Conservation (phyloP, 1,140 invertebrate genomes). For the Camponotus pennsylvanicus region DNA sequence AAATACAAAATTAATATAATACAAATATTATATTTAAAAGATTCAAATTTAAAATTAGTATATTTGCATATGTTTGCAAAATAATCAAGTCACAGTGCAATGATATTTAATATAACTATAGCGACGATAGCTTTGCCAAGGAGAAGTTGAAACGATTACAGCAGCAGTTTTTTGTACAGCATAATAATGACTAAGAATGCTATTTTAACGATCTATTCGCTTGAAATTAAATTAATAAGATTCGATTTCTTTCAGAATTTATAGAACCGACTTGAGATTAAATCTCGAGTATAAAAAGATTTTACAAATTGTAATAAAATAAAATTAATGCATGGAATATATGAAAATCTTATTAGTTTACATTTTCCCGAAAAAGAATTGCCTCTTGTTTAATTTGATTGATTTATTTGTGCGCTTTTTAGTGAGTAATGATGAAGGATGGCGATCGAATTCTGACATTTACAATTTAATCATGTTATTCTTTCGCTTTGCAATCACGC, state of each 20-base stretch:
- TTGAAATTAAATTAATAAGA: slow-evolving; percentile 35
- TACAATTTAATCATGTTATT: slow-evolving; percentile 2
- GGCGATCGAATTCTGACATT: background rate
- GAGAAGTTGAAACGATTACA: background rate
- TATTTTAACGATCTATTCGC: slow-evolving; percentile 47
- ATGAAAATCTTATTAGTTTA: background rate
- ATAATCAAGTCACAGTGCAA: background rate
- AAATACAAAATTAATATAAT: too few species aligned
- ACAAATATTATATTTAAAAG: background rate
- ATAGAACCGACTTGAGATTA: slow-evolving; percentile 43
- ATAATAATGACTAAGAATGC: slow-evolving; percentile 47
- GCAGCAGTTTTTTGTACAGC: slow-evolving; percentile 1
- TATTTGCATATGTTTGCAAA: background rate
- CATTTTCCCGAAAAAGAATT: background rate
- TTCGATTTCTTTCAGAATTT: slow-evolving; percentile 2
- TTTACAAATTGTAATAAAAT: slow-evolving; percentile 34
- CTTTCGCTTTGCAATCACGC: slow-evolving; percentile 38
- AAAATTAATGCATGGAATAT: slow-evolving; percentile 10
- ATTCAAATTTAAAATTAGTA: background rate
- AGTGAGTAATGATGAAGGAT: background rate
- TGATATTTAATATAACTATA: background rate
- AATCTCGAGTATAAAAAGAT: slow-evolving; percentile 38
- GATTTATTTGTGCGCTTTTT: slow-evolving; percentile 1
- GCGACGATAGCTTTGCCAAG: background rate
- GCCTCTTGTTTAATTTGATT: background rate